Percentiles rank a stretch among this genome's conserved stretches.
Evolutionary conservation across 2,113 vertebrate genomes (phyloP).

Genomic region (Psephotus haematonotus): DNA sequence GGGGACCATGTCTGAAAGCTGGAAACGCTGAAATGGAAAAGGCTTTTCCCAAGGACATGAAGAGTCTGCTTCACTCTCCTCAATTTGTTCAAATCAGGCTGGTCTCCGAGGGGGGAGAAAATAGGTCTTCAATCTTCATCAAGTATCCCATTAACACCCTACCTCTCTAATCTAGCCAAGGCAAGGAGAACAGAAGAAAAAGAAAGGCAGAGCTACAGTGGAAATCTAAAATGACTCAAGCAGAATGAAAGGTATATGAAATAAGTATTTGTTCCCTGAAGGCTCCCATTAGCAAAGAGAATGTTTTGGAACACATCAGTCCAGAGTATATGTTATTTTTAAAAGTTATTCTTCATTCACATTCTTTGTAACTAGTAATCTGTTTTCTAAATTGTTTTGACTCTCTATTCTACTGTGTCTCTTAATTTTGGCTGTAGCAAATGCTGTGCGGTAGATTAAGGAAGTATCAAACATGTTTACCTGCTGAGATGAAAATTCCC

Average conservation of each 20-base stretch:
- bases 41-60: constrained; percentile 57
- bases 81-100: constrained; percentile 48
- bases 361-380: constrained; percentile 37
- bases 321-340: constrained; percentile 22
- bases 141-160: constrained; percentile 59
- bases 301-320: constrained; percentile 9
- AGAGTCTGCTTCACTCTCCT: constrained; percentile 37
- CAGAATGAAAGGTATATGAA: background rate
- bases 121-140: constrained; percentile 70
- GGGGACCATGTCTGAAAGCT: constrained; percentile 36
- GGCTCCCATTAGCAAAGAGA: constrained; percentile 17
- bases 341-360: constrained; percentile 28
- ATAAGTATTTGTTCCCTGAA: constrained; percentile 20
- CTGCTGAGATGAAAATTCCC: constrained; percentile 17
- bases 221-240: background rate
- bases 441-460: background rate
- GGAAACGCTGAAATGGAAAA: constrained; percentile 9
- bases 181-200: constrained; percentile 32
- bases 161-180: constrained; percentile 57
- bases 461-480: background rate
- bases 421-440: background rate
- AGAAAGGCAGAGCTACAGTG: background rate
- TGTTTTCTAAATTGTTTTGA: constrained; percentile 29
- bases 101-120: constrained; percentile 44
- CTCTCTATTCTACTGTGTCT: background rate